Evolutionary conservation across 2,888 invertebrate genomes (phyloP).

Genomic region (Neocrepidodera transversa): DNA sequence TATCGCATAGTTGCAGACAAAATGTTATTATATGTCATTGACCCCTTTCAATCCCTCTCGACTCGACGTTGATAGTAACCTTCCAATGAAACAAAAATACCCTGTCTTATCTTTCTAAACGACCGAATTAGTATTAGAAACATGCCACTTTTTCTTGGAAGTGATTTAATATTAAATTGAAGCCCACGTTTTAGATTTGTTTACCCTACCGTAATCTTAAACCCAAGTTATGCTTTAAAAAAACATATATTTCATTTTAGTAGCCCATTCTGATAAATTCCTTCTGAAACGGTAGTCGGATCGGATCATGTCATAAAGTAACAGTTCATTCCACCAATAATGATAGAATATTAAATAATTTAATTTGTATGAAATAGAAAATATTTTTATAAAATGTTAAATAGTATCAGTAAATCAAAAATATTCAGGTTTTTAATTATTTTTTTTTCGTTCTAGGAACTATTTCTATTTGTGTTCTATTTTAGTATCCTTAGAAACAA

Average conservation of each 20-base stretch:
- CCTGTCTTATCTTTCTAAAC: neutral
- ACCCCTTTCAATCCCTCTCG: too few species aligned
- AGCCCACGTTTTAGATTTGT: slow-evolving; percentile 22
- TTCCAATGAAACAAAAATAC: neutral
- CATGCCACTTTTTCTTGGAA: slow-evolving; percentile 1
- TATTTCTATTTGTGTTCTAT: too few species aligned
- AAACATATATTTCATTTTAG: slow-evolving; percentile 34
- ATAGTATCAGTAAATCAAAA: too few species aligned
- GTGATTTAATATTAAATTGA: slow-evolving; percentile 16
- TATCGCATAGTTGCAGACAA: too few species aligned
- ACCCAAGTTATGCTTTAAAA: slow-evolving; percentile 27
- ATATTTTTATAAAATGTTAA: too few species aligned
- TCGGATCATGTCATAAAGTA: neutral
- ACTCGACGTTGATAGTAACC: too few species aligned
- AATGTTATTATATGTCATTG: too few species aligned
- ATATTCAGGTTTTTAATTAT: too few species aligned
- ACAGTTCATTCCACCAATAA: slow-evolving; percentile 2
- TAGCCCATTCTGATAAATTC: slow-evolving; percentile 29
- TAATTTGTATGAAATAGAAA: too few species aligned
- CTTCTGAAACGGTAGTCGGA: slow-evolving; percentile 31
- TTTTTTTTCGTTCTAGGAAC: too few species aligned
- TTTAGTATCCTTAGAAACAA: too few species aligned
- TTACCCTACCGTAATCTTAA: slow-evolving; percentile 33
- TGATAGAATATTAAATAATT: too few species aligned
- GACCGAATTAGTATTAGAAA: neutral